Base-by-base conservation (phyloP, 2,888 invertebrate genomes). In the Formica aserva region DNA sequence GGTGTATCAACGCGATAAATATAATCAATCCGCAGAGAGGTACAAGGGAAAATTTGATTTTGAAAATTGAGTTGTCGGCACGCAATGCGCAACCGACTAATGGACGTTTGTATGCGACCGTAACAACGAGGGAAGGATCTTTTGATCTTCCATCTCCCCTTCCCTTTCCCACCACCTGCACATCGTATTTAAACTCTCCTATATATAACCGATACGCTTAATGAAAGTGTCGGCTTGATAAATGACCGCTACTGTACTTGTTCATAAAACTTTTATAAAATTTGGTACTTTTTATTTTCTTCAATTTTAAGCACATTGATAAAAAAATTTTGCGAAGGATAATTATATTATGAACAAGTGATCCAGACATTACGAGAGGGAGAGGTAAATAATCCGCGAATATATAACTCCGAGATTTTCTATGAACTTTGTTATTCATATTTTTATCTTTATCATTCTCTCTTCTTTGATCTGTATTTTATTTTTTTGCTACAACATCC, bases 71-170 rank as follows among this genome's bases (percentile, higher is more conserved):
- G 78, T 90, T 86, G 60, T 45, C 78, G 63, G 77, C 71, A 71
- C 69, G 62, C 76, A 87, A 77, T 80, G 75, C 66, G 76, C 66
- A 75, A 72, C 80, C 85, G 74, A 83, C 75, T 89, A 91, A 88
- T 88, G 85, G 85, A 87, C 86, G 87, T 91, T 91, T 90, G 88
- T 86, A 83, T 75, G 84, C 86, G 69, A 72, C 67, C 86, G 45
- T 88, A 90, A 90, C 85, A 82, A 83, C 78, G 57, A 63, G 62
- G 82, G 72, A 57, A 65, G 65, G 81, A 85, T 82, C 91, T 87
- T 90, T 91, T 90, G 91, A 90, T 91, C 89, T 85, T 63, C 52
- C 57, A 32, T 18, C 67, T 62, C 83, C 66, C 57, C 78, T 55
- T 82, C 65, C 77, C 22, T 55, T 78, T n/a, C 22, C 18, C 82